Conservation (phyloP, 2,797 vertebrate genomes). For the Manis crassicaudata region DNA sequence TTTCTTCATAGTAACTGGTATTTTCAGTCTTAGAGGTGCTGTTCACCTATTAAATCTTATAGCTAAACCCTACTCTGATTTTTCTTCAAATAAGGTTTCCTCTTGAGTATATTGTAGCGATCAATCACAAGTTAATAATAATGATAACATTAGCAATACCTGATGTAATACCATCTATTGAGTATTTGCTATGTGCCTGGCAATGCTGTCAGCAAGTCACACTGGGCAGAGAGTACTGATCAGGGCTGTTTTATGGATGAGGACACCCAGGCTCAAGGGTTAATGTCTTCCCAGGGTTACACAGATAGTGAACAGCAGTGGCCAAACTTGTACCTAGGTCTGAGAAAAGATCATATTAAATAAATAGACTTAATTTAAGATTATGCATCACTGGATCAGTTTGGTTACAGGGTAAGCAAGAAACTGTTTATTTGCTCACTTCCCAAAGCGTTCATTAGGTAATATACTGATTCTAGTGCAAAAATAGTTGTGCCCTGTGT, state of each 20-base stretch:
- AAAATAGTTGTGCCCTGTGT: not conserved
- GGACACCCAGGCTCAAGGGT: not conserved
- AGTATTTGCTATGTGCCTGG: slow-evolving; percentile 1
- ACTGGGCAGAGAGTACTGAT: not conserved
- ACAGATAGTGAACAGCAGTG: not conserved
- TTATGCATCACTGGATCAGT: not conserved
- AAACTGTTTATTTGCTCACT: not conserved
- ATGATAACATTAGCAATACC: not conserved
- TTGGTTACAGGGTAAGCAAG: not conserved
- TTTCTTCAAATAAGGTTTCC: not conserved
- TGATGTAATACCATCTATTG: not conserved
- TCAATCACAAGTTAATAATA: slow-evolving; percentile 14
- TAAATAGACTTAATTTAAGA: not conserved
- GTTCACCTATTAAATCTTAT: not conserved
- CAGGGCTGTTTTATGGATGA: not conserved
- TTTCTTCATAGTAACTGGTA: not conserved
- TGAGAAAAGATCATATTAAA: not conserved
- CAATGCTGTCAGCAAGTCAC: not conserved
- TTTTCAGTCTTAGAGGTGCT: not conserved
- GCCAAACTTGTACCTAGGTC: not conserved
- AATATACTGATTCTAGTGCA: not conserved
- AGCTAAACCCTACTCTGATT: slow-evolving; percentile 9
- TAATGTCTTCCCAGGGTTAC: not conserved
- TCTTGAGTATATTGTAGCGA: not conserved
- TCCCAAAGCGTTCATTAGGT: not conserved